These are phyloP conservation scores for Tragelaphus oryx DNA, from an alignment of 2,797 vertebrate genomes.

Conservation along the genomic window DNA sequence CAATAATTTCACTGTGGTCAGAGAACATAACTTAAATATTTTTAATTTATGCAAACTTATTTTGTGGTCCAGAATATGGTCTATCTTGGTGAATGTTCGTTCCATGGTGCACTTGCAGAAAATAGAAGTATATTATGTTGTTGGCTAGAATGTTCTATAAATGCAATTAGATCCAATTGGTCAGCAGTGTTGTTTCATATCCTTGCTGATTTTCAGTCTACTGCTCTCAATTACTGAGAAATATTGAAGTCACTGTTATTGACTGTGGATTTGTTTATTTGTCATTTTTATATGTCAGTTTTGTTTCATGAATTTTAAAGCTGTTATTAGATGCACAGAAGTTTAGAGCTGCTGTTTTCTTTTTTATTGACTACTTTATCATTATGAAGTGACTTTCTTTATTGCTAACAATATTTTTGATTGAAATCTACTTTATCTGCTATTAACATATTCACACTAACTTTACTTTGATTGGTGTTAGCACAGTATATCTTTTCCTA, in stretches of 20 bases:
- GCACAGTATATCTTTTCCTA: background rate
- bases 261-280: background rate
- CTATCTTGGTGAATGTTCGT: background rate
- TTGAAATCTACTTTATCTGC: background rate
- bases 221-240: background rate
- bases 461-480: background rate
- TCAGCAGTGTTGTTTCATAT: background rate
- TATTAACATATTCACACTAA: background rate
- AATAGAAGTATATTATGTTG: background rate
- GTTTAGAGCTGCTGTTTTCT: background rate
- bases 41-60: background rate
- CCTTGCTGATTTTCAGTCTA: background rate
- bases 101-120: background rate
- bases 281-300: background rate
- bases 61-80: background rate
- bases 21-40: background rate
- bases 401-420: background rate
- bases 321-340: background rate
- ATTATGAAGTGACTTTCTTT: slow-evolving; percentile 3
- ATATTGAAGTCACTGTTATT: background rate
- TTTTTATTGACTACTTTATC: background rate
- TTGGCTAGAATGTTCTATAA: background rate
- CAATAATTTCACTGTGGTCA: background rate
- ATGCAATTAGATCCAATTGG: background rate
- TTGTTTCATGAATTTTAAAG: slow-evolving; percentile 17